Evolutionary conservation across 2,797 vertebrate species (phyloP), one percentile per base, ranked within the genome.

Genomic region (Diplodus sargus): DNA sequence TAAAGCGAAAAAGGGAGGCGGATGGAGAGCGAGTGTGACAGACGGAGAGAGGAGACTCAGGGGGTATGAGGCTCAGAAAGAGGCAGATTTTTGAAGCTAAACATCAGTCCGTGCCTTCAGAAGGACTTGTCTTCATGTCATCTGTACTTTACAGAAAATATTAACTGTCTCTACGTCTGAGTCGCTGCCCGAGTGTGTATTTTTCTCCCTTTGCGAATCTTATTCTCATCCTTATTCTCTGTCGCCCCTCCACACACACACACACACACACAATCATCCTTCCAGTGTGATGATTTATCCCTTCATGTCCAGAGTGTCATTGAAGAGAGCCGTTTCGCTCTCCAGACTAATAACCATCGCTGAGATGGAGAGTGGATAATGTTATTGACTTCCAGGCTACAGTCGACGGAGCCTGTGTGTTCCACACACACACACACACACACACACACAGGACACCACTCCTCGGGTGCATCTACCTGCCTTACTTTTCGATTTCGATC

Each of bases 301-400:
- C 76, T 83, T 89, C 89, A 88, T 92, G 90, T 90, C 89, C 72
- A 72, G 90, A 82, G 89, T 93, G 90, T 91, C 89, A 88, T 87
- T 88, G 87, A 91, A 81, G 81, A 84, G 85, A 83, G 81, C 77
- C 75, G 67, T 89, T 90, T 81, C 84, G 78, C 85, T 90, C 87
- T 91, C 84, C 86, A 89, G 85, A 90, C 91, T 89, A 89, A 92
- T 91, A 91, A 93, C 84, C 78, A 61, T 86, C 59, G 48, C 76
- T 9, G 63, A 87, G 88, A 89, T 87, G 75, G 85, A 90, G 77
- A 85, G 76, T 43, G 82, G 87, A 85, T 88, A 87, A 90, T 90
- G 84, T 89, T 90, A 91, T 91, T 90, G 90, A 91, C 92, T 90
- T 90, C 85, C 70, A 56, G 69, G 79, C 78, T 74, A 80, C 34